Percentiles rank a stretch among this genome's conserved stretches.
These are phyloP conservation scores for Actinernus sp. DNA, from an alignment of 92 coral and sea anemone species.

Conservation along the genomic window DNA sequence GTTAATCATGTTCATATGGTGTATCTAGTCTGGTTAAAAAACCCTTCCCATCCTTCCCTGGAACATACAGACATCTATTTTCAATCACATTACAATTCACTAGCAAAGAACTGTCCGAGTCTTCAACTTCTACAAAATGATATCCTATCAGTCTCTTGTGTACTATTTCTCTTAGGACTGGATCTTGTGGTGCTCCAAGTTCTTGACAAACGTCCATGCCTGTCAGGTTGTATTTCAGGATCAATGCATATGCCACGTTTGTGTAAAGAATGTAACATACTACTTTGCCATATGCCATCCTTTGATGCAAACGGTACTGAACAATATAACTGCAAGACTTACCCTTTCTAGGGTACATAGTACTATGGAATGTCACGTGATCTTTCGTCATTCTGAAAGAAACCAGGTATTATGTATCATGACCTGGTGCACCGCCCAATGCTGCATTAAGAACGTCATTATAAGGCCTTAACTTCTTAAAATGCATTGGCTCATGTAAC, in stretches of 20 bases:
- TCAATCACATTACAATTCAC: constrained; percentile 9
- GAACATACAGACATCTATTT: constrained; percentile 30
- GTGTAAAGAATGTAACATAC: no score
- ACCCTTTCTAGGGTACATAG: constrained; percentile 49
- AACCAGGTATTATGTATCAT: constrained; percentile 8
- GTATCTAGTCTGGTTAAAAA: constrained; percentile 47
- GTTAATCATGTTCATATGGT: constrained; percentile 54
- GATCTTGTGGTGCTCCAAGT: constrained; percentile 26
- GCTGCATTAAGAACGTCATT: neutral
- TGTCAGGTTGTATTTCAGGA: constrained; percentile 10
- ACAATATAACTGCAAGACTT: constrained; percentile 53
- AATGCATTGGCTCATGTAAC: constrained; percentile 2
- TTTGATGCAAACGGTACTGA: neutral
- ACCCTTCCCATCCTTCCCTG: constrained; percentile 18
- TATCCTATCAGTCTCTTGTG: constrained; percentile 10
- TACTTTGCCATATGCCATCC: no score
- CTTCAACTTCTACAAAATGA: constrained; percentile 40
- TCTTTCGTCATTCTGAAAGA: constrained; percentile 47
- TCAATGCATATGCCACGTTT: constrained; percentile 28
- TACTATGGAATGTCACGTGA: constrained; percentile 39
- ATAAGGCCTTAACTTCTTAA: neutral
- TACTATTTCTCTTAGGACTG: constrained; percentile 27
- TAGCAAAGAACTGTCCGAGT: constrained; percentile 1
- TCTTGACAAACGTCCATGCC: constrained; percentile 35
- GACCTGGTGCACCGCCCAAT: neutral